Percentiles rank a stretch among this genome's conserved stretches.
phyloP scores from a whole-genome alignment of 1,140 invertebrate species.

The honey bee (Apis mellifera) region DNA sequence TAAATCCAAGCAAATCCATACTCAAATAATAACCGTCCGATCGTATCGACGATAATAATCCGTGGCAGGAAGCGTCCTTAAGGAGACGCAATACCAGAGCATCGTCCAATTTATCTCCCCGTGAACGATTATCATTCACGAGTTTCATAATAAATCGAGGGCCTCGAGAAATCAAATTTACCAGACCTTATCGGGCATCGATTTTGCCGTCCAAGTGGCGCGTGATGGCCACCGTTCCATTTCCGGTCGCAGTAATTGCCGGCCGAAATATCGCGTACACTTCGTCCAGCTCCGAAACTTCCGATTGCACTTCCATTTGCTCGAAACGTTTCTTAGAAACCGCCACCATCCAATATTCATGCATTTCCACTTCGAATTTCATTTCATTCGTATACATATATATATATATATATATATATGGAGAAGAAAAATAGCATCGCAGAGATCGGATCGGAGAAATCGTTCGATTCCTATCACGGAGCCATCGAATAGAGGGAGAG shows the following conservation, averaged over 20 bases:
- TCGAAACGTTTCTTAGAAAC: conserved; percentile 10
- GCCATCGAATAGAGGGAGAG: neutral
- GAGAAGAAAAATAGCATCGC: neutral
- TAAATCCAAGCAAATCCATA: neutral
- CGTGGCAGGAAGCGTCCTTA: neutral
- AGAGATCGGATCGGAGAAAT: neutral
- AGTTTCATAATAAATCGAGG: conserved; percentile 31
- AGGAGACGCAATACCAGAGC: neutral
- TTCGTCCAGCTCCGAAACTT: conserved; percentile 34
- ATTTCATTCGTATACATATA: neutral
- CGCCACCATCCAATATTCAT: neutral
- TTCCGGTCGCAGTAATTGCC: conserved; percentile 67
- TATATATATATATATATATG: too few relatives aligned
- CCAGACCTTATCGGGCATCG: conserved; percentile 42
- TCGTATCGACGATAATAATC: neutral
- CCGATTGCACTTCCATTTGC: conserved; percentile 53
- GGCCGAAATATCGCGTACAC: conserved; percentile 55
- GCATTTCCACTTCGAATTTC: neutral
- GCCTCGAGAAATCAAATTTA: conserved; percentile 51
- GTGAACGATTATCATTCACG: neutral
- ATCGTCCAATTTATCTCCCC: neutral
- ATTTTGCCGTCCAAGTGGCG: conserved; percentile 34
- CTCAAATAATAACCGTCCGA: neutral
- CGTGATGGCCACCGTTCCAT: conserved; percentile 60
- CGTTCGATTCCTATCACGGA: neutral